Base-by-base conservation (phyloP, 2,797 vertebrate genomes). In the Manis crassicaudata region DNA sequence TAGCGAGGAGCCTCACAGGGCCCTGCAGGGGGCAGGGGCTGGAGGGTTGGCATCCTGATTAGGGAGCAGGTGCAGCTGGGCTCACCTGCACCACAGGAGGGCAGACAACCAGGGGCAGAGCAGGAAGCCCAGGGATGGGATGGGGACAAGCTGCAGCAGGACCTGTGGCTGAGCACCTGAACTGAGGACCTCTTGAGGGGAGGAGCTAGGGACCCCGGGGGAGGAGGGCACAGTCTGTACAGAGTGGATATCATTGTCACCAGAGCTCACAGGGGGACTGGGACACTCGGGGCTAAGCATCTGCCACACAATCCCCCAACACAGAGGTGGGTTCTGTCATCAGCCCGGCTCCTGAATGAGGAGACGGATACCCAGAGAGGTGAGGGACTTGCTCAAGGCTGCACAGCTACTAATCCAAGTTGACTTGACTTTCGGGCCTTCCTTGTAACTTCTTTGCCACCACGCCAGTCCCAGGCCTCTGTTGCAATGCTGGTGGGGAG, bases 21-120 rank as follows among this genome's bases (percentile, higher is more conserved):
- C 86, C 96, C 97, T 62, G 92, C 54, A 73, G 97, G 92, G 37
- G 97, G 68, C 0, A 0, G 5, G 4, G 91, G 70, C 46, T 14
- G 95, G 95, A 92, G 94, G 37, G 35, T 77, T 90, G 72, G 89
- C 84, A 63, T 96, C 90, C 96, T 98, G 98, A 98, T 98, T 98
- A 98, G 92, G 97, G 93, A 52, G 96, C 98, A 97, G 98, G 97
- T 96, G 90, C 75, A 40, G 75, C 80, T 62, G 81, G 91, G 32
- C 32, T 88, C 92, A 83, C 97, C 95, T 90, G 94, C 72, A 92
- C 63, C 7, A 1, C 46, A 75, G 86, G 86, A 13, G 54, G 54
- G 37, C 12, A 0, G 84, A 88, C 85, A 14, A 84, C 18, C 16
- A 0, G 5, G 46, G 62, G 25, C 40, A 18, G 32, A 37, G 58